Evolutionary conservation across 2,888 invertebrate species (phyloP), one percentile per base, ranked within the genome.

Genomic region (Gymnocheta viridis): DNA sequence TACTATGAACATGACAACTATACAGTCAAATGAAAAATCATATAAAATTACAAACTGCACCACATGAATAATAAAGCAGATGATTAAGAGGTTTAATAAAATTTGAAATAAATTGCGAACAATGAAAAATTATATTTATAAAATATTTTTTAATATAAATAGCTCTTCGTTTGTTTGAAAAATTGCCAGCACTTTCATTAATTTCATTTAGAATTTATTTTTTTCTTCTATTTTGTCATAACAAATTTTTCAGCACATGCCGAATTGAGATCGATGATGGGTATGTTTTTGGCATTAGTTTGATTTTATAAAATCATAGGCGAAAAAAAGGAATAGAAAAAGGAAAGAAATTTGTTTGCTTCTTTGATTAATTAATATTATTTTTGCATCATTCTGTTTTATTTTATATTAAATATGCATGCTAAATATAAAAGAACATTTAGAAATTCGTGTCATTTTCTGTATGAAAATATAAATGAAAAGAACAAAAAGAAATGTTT

Each of bases 251-350:
- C 73, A 74, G 41, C 73, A 58, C 54, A 69, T 64, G 69, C 64
- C 58, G 56, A 64, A 82, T 47, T 74, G 24, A 24, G 17, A 79
- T 64, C 69, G 79, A 82, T 82, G 67, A 19, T 60, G 51, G 38
- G 2, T 29, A 27, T 19, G 27, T 49, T 56, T 69, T 54, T 51
- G 51, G 38, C 51, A 22, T 60, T 47, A 58, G 32, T 44, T 58
- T 58, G 4, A 47, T 72, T 70, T 58, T 4, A 56, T 29, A 32
- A 5, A 27, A 69, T 9, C 7, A 2, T 17, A 19, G 49, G 49
- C 56, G 17, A 49, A 49, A 35, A 62, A 62, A 62, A 32, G 4
- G 6, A 41, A 62, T 24, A 14, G 4, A 54, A 27, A 19, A 10
- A n/a, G 66, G 32, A 66, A 24, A 51, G 24, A 51, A 51, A 67